Conservation (phyloP, 2,113 vertebrate genomes). For the Dasyurus viverrinus region DNA sequence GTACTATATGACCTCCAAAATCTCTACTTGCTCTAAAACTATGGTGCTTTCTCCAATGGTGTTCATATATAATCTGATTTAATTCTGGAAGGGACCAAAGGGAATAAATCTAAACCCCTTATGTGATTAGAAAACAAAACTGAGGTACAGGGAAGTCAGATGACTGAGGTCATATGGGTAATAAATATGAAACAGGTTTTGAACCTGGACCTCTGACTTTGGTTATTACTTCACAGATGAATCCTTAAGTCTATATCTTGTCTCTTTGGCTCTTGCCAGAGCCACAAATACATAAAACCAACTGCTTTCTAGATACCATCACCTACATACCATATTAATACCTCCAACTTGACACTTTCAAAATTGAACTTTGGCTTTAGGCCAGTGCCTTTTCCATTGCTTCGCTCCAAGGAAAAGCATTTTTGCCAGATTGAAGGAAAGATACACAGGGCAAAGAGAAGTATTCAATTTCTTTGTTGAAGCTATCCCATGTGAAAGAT, state of each 20-base stretch:
- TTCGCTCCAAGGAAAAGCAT: conserved; percentile 10
- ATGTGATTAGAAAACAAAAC: neutral
- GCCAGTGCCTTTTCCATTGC: neutral
- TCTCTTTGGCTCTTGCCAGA: neutral
- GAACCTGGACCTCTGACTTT: neutral
- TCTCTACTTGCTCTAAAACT: neutral
- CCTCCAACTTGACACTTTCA: neutral
- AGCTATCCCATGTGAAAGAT: neutral
- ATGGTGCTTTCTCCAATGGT: neutral
- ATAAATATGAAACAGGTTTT: neutral
- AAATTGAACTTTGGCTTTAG: neutral
- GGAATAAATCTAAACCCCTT: neutral
- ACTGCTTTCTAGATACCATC: neutral
- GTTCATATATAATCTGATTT: neutral
- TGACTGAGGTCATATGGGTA: neutral
- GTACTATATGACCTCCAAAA: neutral
- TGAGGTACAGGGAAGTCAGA: neutral
- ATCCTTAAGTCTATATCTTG: neutral
- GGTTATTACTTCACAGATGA: neutral
- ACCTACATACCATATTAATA: neutral
- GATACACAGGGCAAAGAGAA: neutral
- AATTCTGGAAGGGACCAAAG: neutral
- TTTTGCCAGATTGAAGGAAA: conserved; percentile 35
- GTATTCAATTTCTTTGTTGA: conserved; percentile 26
- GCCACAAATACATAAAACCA: neutral